Base-by-base conservation (phyloP, 2,888 invertebrate genomes). In the Orgyia antiqua region DNA sequence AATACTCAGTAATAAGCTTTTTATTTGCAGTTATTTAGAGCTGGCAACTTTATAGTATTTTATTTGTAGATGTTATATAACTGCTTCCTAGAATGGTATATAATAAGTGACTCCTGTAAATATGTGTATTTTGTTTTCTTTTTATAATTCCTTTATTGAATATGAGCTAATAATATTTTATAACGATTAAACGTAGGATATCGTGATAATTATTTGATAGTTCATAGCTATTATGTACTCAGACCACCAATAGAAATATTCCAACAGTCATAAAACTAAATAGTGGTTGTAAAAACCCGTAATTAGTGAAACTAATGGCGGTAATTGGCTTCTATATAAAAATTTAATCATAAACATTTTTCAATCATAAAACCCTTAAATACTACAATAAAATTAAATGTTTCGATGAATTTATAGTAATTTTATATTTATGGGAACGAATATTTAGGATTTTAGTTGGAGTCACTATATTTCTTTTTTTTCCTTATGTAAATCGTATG, bases 221-320 rank as follows among this genome's bases (percentile, higher is more conserved):
- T 52, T 47, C 55, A 49, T 45, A 52, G 58, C 58, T 58, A 57
- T 62, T 50, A 51, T 54, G 58, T 50, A 56, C 58, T 69, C 52
- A 64, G 61, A 47, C 58, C 56, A 48, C 65, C 56, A 66, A 74
- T 74, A 77, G 67, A 66, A 68, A 78, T 66, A 67, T 70, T 73
- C 64, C 65, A 68, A 74, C 58, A 60, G 61, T 57, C 71, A 71
- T 83, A 83, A 84, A 84, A 73, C 58, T 53, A 58, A 72, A 82
- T 76, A 66, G 75, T 63, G 58, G 74, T 55, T 65, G 61, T 84
- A 78, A 82, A 84, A 69, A 59, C 41, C 64, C 54, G 65, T 79
- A 78, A 84, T 86, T 79, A 84, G 79, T 83, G 80, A 75, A 76
- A 82, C 84, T 80, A 80, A 82, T 83, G 61, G 65, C 34, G 39